These are phyloP conservation scores for Sebastes vulpes DNA, from an alignment of 2,797 vertebrate species.

Conservation along the genomic window DNA sequence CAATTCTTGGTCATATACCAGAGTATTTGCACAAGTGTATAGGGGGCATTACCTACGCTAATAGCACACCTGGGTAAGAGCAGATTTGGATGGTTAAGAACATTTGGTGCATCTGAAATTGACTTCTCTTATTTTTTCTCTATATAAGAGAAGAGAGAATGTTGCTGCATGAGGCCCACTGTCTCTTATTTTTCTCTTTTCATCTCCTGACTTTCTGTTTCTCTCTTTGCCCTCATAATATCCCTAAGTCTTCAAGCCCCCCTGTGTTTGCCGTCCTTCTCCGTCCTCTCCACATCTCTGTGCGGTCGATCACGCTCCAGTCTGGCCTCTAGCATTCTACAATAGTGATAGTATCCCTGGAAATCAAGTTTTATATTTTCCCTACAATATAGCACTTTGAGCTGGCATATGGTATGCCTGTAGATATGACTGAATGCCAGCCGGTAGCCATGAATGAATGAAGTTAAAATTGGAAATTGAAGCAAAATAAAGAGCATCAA, in stretches of 20 bases:
- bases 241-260: conserved; percentile 7
- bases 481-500: conserved; percentile 47
- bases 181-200: conserved; percentile 16
- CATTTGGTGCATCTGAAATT: too few species aligned
- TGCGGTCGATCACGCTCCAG: conserved; percentile 8
- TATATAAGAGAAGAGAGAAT: too few species aligned
- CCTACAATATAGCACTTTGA: conserved; percentile 21
- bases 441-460: conserved; percentile 14
- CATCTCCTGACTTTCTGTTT: conserved; percentile 9
- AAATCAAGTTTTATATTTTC: conserved; percentile 53
- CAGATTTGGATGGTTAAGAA: too few species aligned
- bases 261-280: conserved; percentile 17
- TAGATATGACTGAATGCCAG: conserved; percentile 26
- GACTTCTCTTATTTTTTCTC: too few species aligned
- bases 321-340: conserved; percentile 29
- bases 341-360: conserved; percentile 26
- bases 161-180: background rate
- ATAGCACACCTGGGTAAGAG: background rate
- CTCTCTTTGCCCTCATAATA: conserved; percentile 24
- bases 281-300: conserved; percentile 5
- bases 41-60: background rate
- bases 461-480: conserved; percentile 48
- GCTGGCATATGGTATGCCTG: conserved; percentile 7
- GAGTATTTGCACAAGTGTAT: too few species aligned
- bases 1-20: background rate